A percentile compares a stretch with the other conserved stretches of the same genome.
Evolutionary conservation across 2,888 invertebrate species (phyloP).

Genomic region (Oscheius sp.): DNA sequence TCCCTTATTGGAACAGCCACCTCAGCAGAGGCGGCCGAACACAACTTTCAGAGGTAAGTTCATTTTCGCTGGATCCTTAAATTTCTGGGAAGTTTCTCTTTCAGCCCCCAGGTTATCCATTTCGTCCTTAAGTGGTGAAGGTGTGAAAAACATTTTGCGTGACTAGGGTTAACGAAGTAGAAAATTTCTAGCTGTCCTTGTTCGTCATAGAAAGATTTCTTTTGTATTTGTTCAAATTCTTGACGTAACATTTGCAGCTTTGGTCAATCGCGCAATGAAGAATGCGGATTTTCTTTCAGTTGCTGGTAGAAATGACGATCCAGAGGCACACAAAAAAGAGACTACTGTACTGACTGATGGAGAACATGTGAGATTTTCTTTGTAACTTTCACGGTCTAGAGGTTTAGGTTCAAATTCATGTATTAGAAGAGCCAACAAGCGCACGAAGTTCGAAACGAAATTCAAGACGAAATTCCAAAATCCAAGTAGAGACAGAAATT

Average conservation of each 20-base stretch:
- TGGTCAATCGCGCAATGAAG: conserved; percentile 26
- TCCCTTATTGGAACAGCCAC: conserved; percentile 18
- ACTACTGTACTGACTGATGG: conserved; percentile 27
- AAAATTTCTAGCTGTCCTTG: background rate
- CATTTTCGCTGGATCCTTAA: background rate
- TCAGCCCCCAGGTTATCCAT: background rate
- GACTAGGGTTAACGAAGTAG: background rate
- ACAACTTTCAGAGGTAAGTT: conserved; percentile 18
- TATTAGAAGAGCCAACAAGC: conserved; percentile 10
- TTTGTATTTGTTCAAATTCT: background rate
- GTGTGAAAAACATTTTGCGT: conserved; percentile 3
- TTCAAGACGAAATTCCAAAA: conserved; percentile 11
- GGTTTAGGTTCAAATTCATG: conserved; percentile 23
- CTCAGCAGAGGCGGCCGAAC: background rate
- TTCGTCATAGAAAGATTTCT: background rate
- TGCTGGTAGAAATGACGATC: background rate
- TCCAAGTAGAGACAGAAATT: conserved; percentile 17
- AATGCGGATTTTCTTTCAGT: conserved; percentile 8
- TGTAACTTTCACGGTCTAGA: background rate
- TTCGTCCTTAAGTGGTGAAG: background rate
- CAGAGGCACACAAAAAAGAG: conserved; percentile 15
- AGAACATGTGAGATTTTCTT: conserved; percentile 1
- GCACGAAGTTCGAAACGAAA: background rate
- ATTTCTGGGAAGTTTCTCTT: background rate
- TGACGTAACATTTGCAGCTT: conserved; percentile 15